Evolutionary conservation across 2,888 invertebrate genomes (phyloP), one percentile per base, ranked within the genome.

Genomic region (Lepeophtheirus nordmannii): DNA sequence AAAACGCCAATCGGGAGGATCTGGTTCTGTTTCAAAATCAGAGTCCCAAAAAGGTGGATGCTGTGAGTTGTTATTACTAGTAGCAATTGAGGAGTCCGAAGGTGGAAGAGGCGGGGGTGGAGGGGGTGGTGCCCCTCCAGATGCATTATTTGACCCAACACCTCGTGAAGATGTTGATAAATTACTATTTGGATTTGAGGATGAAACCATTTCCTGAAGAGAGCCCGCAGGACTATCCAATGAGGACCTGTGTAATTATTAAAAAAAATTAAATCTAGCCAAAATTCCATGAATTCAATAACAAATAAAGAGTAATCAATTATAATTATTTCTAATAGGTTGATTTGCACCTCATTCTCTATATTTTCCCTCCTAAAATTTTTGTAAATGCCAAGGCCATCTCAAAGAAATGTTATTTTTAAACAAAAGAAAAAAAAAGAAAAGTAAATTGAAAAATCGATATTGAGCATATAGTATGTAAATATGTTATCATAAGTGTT

Each of bases 1-100:
- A 69, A 83, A 83, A 72, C 86, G 86, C 84, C 90, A 85, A 73
- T 87, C 84, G 20, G 86, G 85, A 30, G 85, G 82, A 74, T 87
- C 86, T 12, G 82, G 79, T 70, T 84, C 83, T 41, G 81, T 79
- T 72, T 83, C 83, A 63, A 81, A 77, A 72, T 83, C 83, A 68
- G 77, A 77, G 71, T 79, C 79, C 66, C 68, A 69, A n/a, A 67
- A 61, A 20, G 37, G 22, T 38, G 22, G 61, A 22, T 22, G n/a
- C 37, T 37, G 39, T 37, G 22, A 37, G 37, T n/a, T n/a, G 14
- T 37, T 1, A n/a, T n/a, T 30, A 14, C 30, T n/a, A 38, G 37
- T 3, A 11, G 61, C 8, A n/a, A n/a, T 17, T 58, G 58, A 58
- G 23, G 58, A 14, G 14, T 22, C 14, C 3, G 39, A 17, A 37